Evolutionary conservation across 35 echinoderm and acorn worm genomes (phyloP).

Genomic region (Diadema setosum): DNA sequence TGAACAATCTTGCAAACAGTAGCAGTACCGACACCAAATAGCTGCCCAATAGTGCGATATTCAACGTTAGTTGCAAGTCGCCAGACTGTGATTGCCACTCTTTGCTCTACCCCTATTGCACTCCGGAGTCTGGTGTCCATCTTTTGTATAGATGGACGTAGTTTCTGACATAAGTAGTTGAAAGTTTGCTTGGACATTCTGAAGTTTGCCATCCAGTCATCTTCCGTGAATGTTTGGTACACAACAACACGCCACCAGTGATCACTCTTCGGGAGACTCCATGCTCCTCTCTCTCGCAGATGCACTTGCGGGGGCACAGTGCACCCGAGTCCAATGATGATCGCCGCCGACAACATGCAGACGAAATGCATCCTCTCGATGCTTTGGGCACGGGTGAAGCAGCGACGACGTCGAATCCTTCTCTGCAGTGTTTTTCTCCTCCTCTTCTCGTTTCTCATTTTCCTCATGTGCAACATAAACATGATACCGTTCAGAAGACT

Average conservation of each 20-base stretch:
- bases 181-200: slow-evolving; percentile 55
- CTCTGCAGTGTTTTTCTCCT: too few species aligned
- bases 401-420: too few species aligned
- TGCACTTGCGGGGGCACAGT: too few species aligned
- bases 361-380: too few species aligned
- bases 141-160: slow-evolving; percentile 11
- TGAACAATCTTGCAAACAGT: slow-evolving; percentile 22
- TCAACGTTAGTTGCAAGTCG: slow-evolving; percentile 44
- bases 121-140: slow-evolving; percentile 31
- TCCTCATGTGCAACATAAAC: too few species aligned
- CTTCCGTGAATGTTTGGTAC: neutral
- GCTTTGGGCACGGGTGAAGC: too few species aligned
- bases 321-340: too few species aligned
- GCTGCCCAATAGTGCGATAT: slow-evolving; percentile 29
- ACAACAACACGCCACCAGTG: neutral
- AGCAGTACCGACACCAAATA: slow-evolving; percentile 55
- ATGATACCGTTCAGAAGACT: too few species aligned
- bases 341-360: too few species aligned
- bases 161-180: neutral
- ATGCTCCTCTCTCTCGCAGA: neutral
- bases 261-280: neutral
- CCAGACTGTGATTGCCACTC: slow-evolving; percentile 58
- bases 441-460: too few species aligned
- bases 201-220: neutral
- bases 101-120: slow-evolving; percentile 27